Evolutionary conservation across 2,888 invertebrate genomes (phyloP), one percentile per base, ranked within the genome.

Genomic region (Eremobia ochroleuca): DNA sequence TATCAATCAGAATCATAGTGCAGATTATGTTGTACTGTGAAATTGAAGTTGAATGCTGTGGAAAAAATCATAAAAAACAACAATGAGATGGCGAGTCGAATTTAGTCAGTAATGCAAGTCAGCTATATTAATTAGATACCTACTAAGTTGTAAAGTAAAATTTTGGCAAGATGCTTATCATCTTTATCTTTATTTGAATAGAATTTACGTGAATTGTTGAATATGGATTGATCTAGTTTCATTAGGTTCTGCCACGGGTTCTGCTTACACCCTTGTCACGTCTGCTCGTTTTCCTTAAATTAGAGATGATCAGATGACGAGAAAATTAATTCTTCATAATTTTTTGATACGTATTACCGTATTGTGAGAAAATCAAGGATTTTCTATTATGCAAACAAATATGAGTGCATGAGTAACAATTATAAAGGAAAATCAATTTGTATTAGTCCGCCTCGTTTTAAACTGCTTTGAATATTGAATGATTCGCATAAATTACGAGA

Each of bases 71-170:
- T 25, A 52, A 61, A 77, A 46, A 76, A 21, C 4, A 40, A 43
- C 21, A 43, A 46, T 18, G 25, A 73, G n/a, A 11, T n/a, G 52
- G 49, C 8, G 2, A 4, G 21, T 43, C 8, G n/a, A 13, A 25
- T 67, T 49, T 28, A 25, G 34, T 37, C 34, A 46, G 34, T 58
- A 31, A 49, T 68, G 59, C 46, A 59, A 77, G 68, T 77, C 58
- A 67, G 37, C 40, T 40, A 1, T 40, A 8, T 25, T 5, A 2
- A 4, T 28, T 28, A 58, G 13, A 5, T 72, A 52, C 1, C 4
- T 59, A 34, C 18, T n/a, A n/a, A n/a, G 66, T 76, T 76, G 46
- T 46, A 18, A 46, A 46, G 25, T 66, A 65, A 55, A 25, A 65
- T 66, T 43, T 65, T 55, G 25, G 43, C 1, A 40, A 52, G 5